Evolutionary conservation across 2,113 vertebrate genomes (phyloP), one percentile per base, ranked within the genome.

Genomic region (Strix uralensis): DNA sequence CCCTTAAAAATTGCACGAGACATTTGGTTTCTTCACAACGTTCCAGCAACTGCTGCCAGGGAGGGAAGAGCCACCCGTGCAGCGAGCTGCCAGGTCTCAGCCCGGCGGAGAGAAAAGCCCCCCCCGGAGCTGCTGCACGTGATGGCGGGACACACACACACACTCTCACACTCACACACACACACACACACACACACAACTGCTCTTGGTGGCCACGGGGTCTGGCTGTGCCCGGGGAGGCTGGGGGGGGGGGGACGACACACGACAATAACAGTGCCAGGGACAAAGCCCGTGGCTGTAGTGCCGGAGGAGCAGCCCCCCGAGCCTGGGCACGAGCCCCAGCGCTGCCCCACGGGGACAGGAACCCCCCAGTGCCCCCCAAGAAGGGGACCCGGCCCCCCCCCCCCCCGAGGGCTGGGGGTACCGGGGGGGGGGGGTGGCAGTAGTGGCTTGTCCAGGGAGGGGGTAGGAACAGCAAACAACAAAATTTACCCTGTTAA

Each of bases 401-500:
- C 9, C 19, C 9, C 19, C 19, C 62, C 3, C 13, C 2, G 0
- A 18, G 9, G 38, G 47, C 5, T 47, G 88, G 0, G 11, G 71
- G 23, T 36, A n/a, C 30, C 3, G 44, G 16, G 44, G 4, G 46
- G 70, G 7, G 38, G 38, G 38, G 38, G 38, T 9, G 63, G 55
- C 49, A 44, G 55, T 16, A 30, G 73, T 7, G 49, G 57, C 13
- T 73, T 38, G 5, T 44, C 22, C 12, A 5, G 49, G 61, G 36
- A 19, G 17, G 38, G 59, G 40, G 18, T 2, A 42, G 26, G 26
- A 58, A 75, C 58, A 62, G 34, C 49, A 78, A 88, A 84, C 54
- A 47, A 58, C 32, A 63, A 63, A 69, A 72, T 57, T 86, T 83
- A 94, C 79, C 83, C 84, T 79, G 72, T 91, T 67, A 21, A 49